A percentile compares a stretch with the other conserved stretches of the same genome.
Evolutionary conservation across 1,140 invertebrate species (phyloP).

Genomic region (Hesperophylax magnus): DNA sequence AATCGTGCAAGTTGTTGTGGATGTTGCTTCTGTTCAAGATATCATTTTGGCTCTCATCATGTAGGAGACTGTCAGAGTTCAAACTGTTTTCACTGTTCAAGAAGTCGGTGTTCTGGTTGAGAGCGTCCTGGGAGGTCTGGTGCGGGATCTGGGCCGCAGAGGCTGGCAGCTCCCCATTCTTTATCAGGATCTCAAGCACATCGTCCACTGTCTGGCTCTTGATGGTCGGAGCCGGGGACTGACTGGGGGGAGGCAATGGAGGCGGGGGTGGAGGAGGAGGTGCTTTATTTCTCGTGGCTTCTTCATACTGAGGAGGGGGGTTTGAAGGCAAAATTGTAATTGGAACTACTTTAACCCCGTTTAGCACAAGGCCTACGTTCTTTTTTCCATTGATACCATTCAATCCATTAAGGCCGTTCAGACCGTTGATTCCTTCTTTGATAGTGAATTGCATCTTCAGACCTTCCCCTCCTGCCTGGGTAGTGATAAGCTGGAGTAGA

Average conservation of each 20-base stretch:
- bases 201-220: slow-evolving; percentile 89
- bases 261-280: slow-evolving; percentile 50
- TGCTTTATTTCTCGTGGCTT: slow-evolving; percentile 73
- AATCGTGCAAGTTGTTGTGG: slow-evolving; percentile 46
- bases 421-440: slow-evolving; percentile 55
- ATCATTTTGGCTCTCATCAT: slow-evolving; percentile 62
- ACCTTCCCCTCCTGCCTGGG: slow-evolving; percentile 47
- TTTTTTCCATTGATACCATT: slow-evolving; percentile 56
- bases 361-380: slow-evolving; percentile 59
- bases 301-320: slow-evolving; percentile 79
- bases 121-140: slow-evolving; percentile 48
- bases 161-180: slow-evolving; percentile 92
- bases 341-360: slow-evolving; percentile 69
- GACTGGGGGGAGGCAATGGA: slow-evolving; percentile 59
- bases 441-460: slow-evolving; percentile 54
- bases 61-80: slow-evolving; percentile 60
- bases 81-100: slow-evolving; percentile 58
- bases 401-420: slow-evolving; percentile 49
- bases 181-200: slow-evolving; percentile 94
- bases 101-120: slow-evolving; percentile 59
- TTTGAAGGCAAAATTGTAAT: slow-evolving; percentile 67
- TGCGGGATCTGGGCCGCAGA: slow-evolving; percentile 76
- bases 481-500: slow-evolving; percentile 51
- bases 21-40: slow-evolving; percentile 36
- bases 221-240: slow-evolving; percentile 56